Conservation (phyloP, 2,888 invertebrate species). For the Epirrita christyi region DNA sequence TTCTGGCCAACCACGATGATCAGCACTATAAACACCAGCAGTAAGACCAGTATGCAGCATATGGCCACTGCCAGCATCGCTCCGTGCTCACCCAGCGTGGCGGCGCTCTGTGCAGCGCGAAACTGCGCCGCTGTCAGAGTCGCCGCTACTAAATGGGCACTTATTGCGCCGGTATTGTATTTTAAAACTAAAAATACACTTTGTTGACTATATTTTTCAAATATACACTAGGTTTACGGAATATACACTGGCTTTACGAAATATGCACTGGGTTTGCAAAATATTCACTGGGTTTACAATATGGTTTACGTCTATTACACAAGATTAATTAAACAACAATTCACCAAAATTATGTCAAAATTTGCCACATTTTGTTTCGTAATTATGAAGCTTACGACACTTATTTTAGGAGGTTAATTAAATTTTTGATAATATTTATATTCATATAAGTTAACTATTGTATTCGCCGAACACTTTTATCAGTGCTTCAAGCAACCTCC, state of each 20-base stretch:
- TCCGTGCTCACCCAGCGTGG: slow-evolving; percentile 84
- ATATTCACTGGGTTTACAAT: neutral
- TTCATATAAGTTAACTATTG: no score
- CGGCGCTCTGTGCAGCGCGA: slow-evolving; percentile 66
- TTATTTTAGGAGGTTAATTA: no score
- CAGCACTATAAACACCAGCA: slow-evolving; percentile 92
- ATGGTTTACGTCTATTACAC: no score
- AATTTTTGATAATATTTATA: no score
- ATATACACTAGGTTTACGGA: neutral
- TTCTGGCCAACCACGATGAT: slow-evolving; percentile 93
- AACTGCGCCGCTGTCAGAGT: slow-evolving; percentile 64
- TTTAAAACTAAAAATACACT: neutral
- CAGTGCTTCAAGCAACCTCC: no score
- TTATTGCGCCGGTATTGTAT: slow-evolving; percentile 48
- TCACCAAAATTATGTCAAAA: no score
- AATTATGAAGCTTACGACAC: no score
- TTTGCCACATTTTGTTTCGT: no score
- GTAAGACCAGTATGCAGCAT: slow-evolving; percentile 91
- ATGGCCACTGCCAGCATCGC: slow-evolving; percentile 93
- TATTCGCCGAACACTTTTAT: no score
- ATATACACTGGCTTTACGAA: neutral
- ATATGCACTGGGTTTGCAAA: neutral
- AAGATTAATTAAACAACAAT: no score
- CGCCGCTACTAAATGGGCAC: slow-evolving; percentile 63
- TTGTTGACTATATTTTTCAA: neutral